phyloP scores from a whole-genome alignment of 2,113 vertebrate genomes.

The Calidris pugnax region DNA sequence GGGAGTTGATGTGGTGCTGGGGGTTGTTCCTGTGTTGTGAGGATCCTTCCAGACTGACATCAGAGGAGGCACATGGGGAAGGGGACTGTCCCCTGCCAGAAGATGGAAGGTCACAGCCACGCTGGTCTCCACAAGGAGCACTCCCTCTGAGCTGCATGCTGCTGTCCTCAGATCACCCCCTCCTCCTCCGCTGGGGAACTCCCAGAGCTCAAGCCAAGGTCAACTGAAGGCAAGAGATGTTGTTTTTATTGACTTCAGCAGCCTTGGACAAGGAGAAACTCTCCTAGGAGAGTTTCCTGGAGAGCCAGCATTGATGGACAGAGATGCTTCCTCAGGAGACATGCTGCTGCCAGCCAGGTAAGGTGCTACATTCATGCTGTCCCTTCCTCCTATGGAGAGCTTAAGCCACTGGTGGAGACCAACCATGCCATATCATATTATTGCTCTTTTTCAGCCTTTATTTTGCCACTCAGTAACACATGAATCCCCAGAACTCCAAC shows the following conservation, averaged over 20 bases:
- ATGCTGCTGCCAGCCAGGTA: background rate
- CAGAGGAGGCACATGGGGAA: background rate
- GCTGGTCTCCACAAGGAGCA: fast-evolving
- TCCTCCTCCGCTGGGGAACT: background rate
- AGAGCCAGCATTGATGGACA: background rate
- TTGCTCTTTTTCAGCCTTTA: background rate
- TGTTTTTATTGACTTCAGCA: background rate
- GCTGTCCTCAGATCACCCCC: background rate
- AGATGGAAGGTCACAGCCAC: background rate
- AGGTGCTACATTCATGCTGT: background rate
- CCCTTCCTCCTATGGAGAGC: background rate
- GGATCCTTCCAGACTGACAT: background rate
- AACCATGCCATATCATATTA: too few relatives aligned
- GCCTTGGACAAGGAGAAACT: background rate
- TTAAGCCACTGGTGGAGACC: background rate
- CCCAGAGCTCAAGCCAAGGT: background rate
- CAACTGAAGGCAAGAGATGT: background rate
- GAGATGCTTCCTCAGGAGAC: fast-evolving
- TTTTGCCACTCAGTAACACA: background rate
- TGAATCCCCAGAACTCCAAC: background rate
- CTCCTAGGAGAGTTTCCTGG: background rate
- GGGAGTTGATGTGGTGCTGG: background rate
- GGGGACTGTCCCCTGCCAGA: background rate
- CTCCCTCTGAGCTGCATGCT: fast-evolving
- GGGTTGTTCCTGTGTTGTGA: background rate